Percentiles rank a stretch among this genome's conserved stretches.
Evolutionary conservation across 2,797 vertebrate genomes (phyloP).

Genomic region (Catostomus latipinnis): DNA sequence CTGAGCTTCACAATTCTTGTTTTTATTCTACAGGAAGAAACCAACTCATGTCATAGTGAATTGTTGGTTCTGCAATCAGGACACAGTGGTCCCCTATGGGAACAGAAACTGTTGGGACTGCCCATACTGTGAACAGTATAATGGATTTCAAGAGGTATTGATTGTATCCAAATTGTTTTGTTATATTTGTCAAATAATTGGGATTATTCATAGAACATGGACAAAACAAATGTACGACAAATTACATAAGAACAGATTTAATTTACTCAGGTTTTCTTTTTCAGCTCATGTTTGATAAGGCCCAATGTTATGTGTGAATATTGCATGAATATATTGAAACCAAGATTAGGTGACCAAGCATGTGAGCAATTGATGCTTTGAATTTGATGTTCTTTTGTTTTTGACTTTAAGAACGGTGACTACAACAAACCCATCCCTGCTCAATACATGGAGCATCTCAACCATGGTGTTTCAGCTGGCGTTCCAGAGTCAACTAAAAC

Average conservation of each 20-base stretch:
- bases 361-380: background rate
- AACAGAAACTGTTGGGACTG: conserved; percentile 99
- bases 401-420: conserved; percentile 88
- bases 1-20: background rate
- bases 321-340: too few species aligned
- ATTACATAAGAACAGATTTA: too few species aligned
- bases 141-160: conserved; percentile 94
- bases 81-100: conserved; percentile 93
- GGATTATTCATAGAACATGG: too few species aligned
- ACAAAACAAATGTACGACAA: too few species aligned
- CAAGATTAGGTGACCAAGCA: too few species aligned
- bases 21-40: conserved; percentile 81
- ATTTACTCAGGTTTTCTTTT: too few species aligned
- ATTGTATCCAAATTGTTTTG: background rate
- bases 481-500: conserved; percentile 76
- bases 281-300: too few species aligned
- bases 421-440: conserved; percentile 99
- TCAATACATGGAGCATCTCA: conserved; percentile 96
- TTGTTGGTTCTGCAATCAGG: conserved; percentile 97
- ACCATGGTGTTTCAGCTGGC: conserved; percentile 86
- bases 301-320: too few species aligned
- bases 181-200: too few species aligned
- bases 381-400: background rate
- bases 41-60: conserved; percentile 89
- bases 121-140: conserved; percentile 97